Evolutionary conservation across 2,797 vertebrate species (phyloP).

Genomic region (Lithobates sylvaticus): DNA sequence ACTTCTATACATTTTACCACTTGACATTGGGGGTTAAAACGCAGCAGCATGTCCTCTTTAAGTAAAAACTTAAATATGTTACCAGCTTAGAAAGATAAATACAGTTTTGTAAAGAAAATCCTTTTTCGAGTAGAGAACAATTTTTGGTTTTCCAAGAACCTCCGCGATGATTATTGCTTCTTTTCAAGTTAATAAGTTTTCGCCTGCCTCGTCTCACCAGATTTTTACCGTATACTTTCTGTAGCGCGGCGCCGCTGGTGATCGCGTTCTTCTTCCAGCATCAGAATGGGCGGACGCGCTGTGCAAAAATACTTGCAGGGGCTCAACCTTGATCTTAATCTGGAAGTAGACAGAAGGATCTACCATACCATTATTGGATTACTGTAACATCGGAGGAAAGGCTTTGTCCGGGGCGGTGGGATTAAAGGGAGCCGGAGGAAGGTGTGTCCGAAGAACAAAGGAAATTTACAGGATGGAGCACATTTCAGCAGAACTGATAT

Average conservation of each 20-base stretch:
- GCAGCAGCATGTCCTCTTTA: too few species aligned
- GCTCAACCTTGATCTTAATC: conserved; percentile 20
- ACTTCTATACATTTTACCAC: too few species aligned
- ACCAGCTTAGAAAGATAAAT: not conserved
- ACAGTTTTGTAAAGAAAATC: not conserved
- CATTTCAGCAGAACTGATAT: too few species aligned
- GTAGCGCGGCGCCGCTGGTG: not conserved
- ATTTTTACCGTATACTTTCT: not conserved
- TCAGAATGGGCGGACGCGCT: not conserved
- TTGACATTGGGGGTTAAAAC: too few species aligned
- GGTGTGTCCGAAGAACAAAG: not conserved
- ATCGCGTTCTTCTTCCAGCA: not conserved
- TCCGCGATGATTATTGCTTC: not conserved
- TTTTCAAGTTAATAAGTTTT: not conserved
- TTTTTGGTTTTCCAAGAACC: not conserved
- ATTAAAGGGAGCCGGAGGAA: conserved; percentile 5
- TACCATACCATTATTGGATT: conserved; percentile 25
- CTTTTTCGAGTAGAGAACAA: not conserved
- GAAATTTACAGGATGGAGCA: not conserved
- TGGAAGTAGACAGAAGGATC: conserved; percentile 13
- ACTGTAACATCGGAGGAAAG: conserved; percentile 6
- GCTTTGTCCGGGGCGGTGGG: not conserved
- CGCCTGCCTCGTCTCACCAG: not conserved
- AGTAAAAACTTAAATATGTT: not conserved
- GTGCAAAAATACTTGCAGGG: not conserved